Evolutionary conservation across 2,797 vertebrate species (phyloP).

Genomic region (Syngnathus rostellatus): DNA sequence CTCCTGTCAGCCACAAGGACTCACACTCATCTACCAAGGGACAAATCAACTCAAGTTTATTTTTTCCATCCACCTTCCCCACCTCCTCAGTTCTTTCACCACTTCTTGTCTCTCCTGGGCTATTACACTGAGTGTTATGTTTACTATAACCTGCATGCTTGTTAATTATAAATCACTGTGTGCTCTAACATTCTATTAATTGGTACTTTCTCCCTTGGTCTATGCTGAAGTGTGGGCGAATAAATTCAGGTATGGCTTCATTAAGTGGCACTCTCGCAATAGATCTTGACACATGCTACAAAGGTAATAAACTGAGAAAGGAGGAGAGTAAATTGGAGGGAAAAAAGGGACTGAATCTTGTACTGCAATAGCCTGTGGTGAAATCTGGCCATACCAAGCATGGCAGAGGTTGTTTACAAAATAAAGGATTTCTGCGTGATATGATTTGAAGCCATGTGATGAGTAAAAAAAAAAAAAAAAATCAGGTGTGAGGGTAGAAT

Average conservation of each 20-base stretch:
- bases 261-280: conserved; percentile 60
- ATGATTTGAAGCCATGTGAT: neutral
- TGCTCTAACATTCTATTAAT: conserved; percentile 93
- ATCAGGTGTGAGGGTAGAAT: neutral
- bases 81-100: conserved; percentile 49
- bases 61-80: conserved; percentile 31
- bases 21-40: conserved; percentile 55
- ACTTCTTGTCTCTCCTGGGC: conserved; percentile 55
- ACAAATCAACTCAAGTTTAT: conserved; percentile 53
- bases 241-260: conserved; percentile 60
- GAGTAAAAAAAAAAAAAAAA: neutral
- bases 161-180: conserved; percentile 98
- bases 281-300: conserved; percentile 52
- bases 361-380: conserved; percentile 24
- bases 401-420: neutral
- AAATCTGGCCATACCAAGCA: conserved; percentile 6
- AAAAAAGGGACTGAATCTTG: conserved; percentile 35
- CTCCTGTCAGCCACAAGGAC: conserved; percentile 61
- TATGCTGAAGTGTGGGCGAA: conserved; percentile 35
- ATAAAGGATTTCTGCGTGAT: neutral
- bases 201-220: conserved; percentile 80
- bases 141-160: conserved; percentile 77
- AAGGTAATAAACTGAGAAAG: conserved; percentile 44
- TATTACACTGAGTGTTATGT: conserved; percentile 63
- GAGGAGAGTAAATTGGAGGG: conserved; percentile 6